phyloP scores from a whole-genome alignment of 2,888 invertebrate species.

The Brachynemurus nebulosus region DNA sequence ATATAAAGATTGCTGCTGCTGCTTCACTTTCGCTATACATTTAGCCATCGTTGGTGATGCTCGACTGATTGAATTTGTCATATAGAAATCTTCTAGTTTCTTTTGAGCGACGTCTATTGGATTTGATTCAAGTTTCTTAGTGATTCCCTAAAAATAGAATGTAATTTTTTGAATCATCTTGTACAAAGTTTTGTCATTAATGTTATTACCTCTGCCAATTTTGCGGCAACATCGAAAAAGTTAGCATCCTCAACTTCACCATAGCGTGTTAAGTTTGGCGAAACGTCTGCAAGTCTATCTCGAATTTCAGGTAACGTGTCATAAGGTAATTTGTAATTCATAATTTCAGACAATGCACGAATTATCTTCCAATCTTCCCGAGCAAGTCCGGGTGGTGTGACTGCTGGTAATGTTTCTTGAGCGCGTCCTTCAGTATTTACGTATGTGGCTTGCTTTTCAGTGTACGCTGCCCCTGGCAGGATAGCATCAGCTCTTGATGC shows the following conservation, averaged over 20 bases:
- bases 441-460: conserved; percentile 95
- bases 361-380: conserved; percentile 98
- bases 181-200: not conserved
- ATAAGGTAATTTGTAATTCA: conserved; percentile 53
- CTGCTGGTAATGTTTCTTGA: conserved; percentile 77
- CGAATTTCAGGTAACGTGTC: conserved; percentile 76
- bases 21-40: conserved; percentile 84
- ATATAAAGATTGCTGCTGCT: too few species aligned
- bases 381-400: conserved; percentile 84
- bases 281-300: conserved; percentile 64
- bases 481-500: conserved; percentile 87
- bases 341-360: conserved; percentile 87
- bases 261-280: conserved; percentile 78
- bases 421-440: conserved; percentile 97
- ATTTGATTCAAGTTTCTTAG: conserved; percentile 24
- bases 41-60: conserved; percentile 98
- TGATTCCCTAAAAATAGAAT: conserved; percentile 27
- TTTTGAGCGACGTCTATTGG: conserved; percentile 60
- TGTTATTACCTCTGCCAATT: conserved; percentile 52
- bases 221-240: conserved; percentile 68
- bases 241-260: conserved; percentile 74
- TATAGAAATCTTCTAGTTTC: conserved; percentile 72
- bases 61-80: conserved; percentile 93
- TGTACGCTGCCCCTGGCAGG: conserved; percentile 93
- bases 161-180: conserved; percentile 8